Conservation (phyloP, 1,140 invertebrate species). For the Cephus cinctus region DNA sequence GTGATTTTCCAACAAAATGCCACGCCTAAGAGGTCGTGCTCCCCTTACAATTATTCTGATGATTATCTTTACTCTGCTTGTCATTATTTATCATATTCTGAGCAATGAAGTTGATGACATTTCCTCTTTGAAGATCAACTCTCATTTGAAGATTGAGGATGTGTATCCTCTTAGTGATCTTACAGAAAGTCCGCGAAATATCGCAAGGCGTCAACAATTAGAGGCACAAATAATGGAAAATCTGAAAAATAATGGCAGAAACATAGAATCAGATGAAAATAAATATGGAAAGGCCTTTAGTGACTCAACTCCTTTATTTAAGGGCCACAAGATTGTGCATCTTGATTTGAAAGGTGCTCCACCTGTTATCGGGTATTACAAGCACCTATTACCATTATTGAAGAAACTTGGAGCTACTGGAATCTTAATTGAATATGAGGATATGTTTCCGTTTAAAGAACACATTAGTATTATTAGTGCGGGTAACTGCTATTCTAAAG, state of each 20-base stretch:
- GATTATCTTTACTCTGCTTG: slow-evolving; percentile 35
- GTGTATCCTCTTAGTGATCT: slow-evolving; percentile 28
- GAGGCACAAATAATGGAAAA: slow-evolving; percentile 19
- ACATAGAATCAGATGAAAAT: slow-evolving; percentile 9
- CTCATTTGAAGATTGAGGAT: slow-evolving; percentile 26
- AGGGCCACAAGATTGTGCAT: slow-evolving; percentile 66
- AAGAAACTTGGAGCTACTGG: slow-evolving; percentile 81
- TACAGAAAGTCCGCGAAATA: slow-evolving; percentile 23
- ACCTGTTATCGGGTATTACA: slow-evolving; percentile 71
- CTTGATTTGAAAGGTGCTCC: slow-evolving; percentile 91
- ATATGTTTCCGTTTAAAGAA: slow-evolving; percentile 92
- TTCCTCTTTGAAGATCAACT: slow-evolving; percentile 17
- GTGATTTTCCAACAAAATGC: slow-evolving; percentile 30
- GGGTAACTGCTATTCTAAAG: slow-evolving; percentile 73
- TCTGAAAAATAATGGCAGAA: slow-evolving; percentile 6
- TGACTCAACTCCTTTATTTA: slow-evolving; percentile 29
- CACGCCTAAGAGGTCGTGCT: slow-evolving; percentile 37
- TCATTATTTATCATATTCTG: slow-evolving; percentile 45
- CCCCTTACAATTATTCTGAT: slow-evolving; percentile 39
- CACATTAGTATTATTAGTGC: slow-evolving; percentile 67
- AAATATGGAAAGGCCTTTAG: slow-evolving; percentile 15
- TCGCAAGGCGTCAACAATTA: slow-evolving; percentile 14
- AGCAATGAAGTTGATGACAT: slow-evolving; percentile 40
- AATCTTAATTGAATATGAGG: slow-evolving; percentile 92
- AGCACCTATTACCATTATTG: slow-evolving; percentile 73